A percentile compares a stretch with the other conserved stretches of the same genome.
phyloP scores from a whole-genome alignment of 2,888 invertebrate species.

The Melangyna quadrimaculata region DNA sequence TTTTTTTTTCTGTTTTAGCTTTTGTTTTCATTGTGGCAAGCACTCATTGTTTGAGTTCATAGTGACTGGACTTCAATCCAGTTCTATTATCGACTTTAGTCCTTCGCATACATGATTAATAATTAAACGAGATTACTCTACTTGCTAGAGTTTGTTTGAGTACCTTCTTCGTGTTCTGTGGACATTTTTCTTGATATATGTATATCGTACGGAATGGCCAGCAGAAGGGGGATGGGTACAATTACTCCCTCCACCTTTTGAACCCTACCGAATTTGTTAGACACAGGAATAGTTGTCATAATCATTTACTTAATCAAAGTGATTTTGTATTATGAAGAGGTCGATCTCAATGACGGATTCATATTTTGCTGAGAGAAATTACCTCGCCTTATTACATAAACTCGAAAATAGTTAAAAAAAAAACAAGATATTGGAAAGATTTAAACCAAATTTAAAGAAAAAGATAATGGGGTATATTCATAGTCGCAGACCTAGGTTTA shows the following conservation, averaged over 20 bases:
- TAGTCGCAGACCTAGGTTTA: too few relatives aligned
- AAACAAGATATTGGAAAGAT: too few relatives aligned
- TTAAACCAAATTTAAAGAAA: too few relatives aligned
- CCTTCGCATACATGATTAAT: slow-evolving; percentile 78
- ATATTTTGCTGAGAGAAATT: too few relatives aligned
- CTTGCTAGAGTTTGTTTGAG: slow-evolving; percentile 48
- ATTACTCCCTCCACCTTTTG: neutral
- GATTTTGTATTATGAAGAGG: neutral
- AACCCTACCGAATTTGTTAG: neutral
- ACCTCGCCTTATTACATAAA: too few relatives aligned
- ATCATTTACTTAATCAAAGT: neutral
- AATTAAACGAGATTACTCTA: slow-evolving; percentile 77
- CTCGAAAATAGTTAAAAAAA: too few relatives aligned
- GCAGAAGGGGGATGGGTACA: neutral
- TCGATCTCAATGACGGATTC: too few relatives aligned
- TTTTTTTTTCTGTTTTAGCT: neutral
- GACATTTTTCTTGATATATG: slow-evolving; percentile 33
- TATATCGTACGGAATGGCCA: neutral
- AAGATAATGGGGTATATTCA: too few relatives aligned
- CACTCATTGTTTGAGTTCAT: slow-evolving; percentile 63
- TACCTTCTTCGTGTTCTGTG: neutral
- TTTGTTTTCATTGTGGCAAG: slow-evolving; percentile 44
- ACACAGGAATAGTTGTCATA: neutral
- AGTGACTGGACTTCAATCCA: slow-evolving; percentile 72
- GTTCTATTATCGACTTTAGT: slow-evolving; percentile 76